Conservation (phyloP, 2,797 vertebrate genomes). For the Moxostoma hubbsi region DNA sequence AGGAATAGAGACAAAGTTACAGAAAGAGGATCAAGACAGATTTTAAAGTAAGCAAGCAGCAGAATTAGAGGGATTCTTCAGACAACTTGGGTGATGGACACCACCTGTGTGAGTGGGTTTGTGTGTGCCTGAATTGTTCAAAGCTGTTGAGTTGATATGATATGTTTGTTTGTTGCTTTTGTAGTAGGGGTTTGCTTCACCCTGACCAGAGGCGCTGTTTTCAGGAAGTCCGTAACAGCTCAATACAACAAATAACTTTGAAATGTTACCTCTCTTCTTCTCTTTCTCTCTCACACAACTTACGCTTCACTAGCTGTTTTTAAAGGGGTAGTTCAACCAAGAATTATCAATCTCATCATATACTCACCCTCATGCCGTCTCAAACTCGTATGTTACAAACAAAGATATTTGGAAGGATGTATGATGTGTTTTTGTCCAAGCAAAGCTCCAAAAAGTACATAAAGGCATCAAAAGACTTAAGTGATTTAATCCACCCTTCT, state of each 20-base stretch:
- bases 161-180: constrained; percentile 35
- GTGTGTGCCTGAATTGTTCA: not conserved
- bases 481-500: too few species aligned
- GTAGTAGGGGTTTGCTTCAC: constrained; percentile 6
- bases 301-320: too few species aligned
- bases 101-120: not conserved
- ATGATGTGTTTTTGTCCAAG: too few species aligned
- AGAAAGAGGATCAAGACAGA: not conserved
- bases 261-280: constrained; percentile 63
- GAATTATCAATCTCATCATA: too few species aligned
- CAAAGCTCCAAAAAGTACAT: not conserved
- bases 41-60: not conserved
- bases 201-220: constrained; percentile 37
- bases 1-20: not conserved
- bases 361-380: too few species aligned
- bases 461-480: not conserved
- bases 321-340: too few species aligned
- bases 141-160: constrained; percentile 12
- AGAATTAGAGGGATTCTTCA: not conserved
- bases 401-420: too few species aligned
- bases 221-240: constrained; percentile 35
- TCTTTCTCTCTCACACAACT: too few species aligned
- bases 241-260: constrained; percentile 66
- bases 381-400: too few species aligned
- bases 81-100: not conserved